Base-by-base conservation (phyloP, 2,797 vertebrate genomes). In the Cossypha niveicapilla region DNA sequence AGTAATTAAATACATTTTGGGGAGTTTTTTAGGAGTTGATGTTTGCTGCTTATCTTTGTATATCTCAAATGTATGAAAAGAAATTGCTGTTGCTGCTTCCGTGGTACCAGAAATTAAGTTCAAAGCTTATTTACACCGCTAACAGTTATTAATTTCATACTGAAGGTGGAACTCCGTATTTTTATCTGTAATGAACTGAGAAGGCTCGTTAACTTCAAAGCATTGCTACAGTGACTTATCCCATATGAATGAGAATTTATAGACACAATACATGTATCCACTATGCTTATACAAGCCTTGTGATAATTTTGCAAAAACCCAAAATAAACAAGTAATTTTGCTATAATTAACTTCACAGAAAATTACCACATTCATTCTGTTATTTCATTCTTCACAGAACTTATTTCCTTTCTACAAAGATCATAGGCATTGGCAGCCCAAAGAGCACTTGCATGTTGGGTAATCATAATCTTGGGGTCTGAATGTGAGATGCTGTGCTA, bases 1-100 rank as follows among this genome's bases (percentile, higher is more conserved):
- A 85, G 42, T 96, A 94, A 95, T 96, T 96, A 80, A 94, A 94
- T 96, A 34, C 27, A 57, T 39, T 91, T 77, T 76, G 32, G 42
- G 32, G 37, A 88, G 14, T 90, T 86, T 96, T 90, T 74, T 45
- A 86, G 76, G 68, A 81, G 88, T 83, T 93, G 57, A n/a, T 87
- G 41, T 91, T 95, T 77, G 67, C 45, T 94, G 75, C 30, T 71
- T 92, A 66, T 87, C 44, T 62, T 65, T 47, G 41, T 88, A 71
- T 13, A 82, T 81, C 50, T 88, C 68, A 62, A 86, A 80, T 57
- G 17, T 68, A 58, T 79, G 17, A 60, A 61, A 91, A 84, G 6
- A 89, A 51, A 94, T 61, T 39, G 34, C 32, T 80, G 35, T 34
- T 83, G 28, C 56, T 70, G 58, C 72, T 90, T 71, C 42, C 45